A percentile compares a stretch with the other conserved stretches of the same genome.
These are phyloP conservation scores for Drosophila orena DNA, from an alignment of 1,140 invertebrate genomes.

Conservation along the genomic window DNA sequence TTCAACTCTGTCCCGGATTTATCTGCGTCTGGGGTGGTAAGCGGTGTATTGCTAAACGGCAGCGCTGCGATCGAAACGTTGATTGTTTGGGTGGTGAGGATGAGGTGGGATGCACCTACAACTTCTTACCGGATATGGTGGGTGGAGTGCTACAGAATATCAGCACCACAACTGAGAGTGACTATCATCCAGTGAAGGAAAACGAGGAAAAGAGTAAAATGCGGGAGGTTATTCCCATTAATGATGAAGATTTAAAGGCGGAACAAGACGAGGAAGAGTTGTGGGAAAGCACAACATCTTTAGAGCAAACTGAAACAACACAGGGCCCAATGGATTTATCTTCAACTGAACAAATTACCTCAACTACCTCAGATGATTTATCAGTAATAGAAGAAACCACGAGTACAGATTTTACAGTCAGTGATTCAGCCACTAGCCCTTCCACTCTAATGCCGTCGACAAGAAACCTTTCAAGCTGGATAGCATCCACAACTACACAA, in stretches of 20 bases:
- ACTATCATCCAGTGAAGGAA: slow-evolving; percentile 54
- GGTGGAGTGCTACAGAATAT: slow-evolving; percentile 39
- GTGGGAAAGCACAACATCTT: neutral
- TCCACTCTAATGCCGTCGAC: neutral
- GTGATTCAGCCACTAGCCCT: slow-evolving; percentile 2
- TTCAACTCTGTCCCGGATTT: slow-evolving; percentile 89
- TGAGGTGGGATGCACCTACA: slow-evolving; percentile 88
- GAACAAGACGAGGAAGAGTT: slow-evolving; percentile 4
- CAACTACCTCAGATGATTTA: neutral
- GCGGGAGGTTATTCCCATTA: slow-evolving; percentile 46
- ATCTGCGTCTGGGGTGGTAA: slow-evolving; percentile 87
- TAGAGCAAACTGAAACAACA: slow-evolving; percentile 3
- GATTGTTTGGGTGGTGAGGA: slow-evolving; percentile 92
- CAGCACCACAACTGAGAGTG: slow-evolving; percentile 61
- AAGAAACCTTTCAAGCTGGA: no score
- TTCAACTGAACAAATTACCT: neutral
- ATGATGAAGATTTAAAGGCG: slow-evolving; percentile 40
- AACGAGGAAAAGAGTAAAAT: slow-evolving; percentile 10
- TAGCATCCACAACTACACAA: no score
- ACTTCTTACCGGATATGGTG: slow-evolving; percentile 77
- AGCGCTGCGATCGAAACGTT: slow-evolving; percentile 89
- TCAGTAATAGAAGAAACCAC: neutral
- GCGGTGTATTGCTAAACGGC: slow-evolving; percentile 88
- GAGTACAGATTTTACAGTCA: neutral
- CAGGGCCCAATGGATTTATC: neutral